phyloP scores from a whole-genome alignment of 1,140 invertebrate genomes.

The Drosophila willistoni region DNA sequence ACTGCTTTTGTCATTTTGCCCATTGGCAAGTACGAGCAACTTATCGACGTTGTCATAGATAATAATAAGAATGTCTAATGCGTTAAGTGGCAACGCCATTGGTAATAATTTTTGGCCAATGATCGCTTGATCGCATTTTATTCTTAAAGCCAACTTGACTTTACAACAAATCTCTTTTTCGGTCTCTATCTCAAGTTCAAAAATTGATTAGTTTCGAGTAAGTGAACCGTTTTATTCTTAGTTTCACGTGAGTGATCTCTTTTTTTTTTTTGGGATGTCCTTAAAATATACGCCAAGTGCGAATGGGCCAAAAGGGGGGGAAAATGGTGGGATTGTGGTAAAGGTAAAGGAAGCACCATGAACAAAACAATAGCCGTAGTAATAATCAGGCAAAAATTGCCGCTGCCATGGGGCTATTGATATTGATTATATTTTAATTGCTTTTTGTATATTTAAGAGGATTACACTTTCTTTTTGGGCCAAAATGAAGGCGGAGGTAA shows the following conservation, averaged over 20 bases:
- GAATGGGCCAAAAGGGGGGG: too few species aligned
- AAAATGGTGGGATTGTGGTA: neutral
- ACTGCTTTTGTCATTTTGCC: slow-evolving; percentile 63
- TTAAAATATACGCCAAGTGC: too few species aligned
- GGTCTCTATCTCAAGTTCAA: too few species aligned
- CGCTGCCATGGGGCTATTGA: neutral
- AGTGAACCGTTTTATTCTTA: too few species aligned
- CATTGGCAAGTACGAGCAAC: slow-evolving; percentile 56
- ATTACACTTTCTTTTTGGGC: slow-evolving; percentile 23
- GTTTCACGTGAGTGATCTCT: too few species aligned
- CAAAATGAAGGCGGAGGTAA: neutral
- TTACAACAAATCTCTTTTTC: too few species aligned
- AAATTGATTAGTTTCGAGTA: too few species aligned
- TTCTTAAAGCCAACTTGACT: too few species aligned
- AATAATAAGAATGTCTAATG: too few species aligned
- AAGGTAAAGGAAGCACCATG: neutral
- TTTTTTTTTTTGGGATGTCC: too few species aligned
- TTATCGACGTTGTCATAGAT: neutral
- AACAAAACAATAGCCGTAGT: slow-evolving; percentile 6
- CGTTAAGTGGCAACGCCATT: too few species aligned
- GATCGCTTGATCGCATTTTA: too few species aligned
- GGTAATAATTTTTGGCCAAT: neutral
- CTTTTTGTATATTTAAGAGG: slow-evolving; percentile 52
- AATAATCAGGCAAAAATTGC: neutral
- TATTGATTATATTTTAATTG: slow-evolving; percentile 66